Base-by-base conservation (phyloP, 2,797 vertebrate genomes). In the Chanos chanos region DNA sequence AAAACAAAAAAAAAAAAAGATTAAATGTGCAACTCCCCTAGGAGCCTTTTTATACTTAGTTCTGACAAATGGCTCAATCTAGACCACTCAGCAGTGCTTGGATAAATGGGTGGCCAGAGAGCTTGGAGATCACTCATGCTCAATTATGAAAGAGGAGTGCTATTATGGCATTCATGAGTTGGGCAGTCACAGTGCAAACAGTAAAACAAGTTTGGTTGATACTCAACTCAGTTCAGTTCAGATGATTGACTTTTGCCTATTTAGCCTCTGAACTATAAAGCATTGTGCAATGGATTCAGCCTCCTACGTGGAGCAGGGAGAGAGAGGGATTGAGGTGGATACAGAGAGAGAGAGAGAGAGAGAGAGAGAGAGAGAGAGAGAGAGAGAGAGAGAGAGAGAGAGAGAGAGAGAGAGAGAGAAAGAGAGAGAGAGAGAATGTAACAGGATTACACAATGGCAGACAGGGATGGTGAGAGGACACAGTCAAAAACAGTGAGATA, bases 81-180 rank as follows among this genome's bases (percentile, higher is more conserved):
- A 61, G 13, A 27, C 54, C 57, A 76, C 81, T 77, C 64, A 68
- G 59, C 75, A 81, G 77, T 40, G 64, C 64, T 47, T 71, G 55
- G 66, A 73, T 72, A 68, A 68, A 70, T 76, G 78, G 66, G 59
- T 74, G 76, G 72, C 40, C 43, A 34, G 72, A 70, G 56, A 61
- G 60, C 78, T 79, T 77, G 76, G 73, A 60, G 74, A 77, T 82
- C 64, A 50, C 70, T 84, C 83, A 70, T n/a, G 19, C 70, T 80
- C 71, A 81, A 74, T 82, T 78, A 77, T 75, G 31, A 9, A 58
- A 70, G 71, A 66, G 72, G 77, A 73, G 47, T 15, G 50, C 66
- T 73, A 54, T 76, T 70, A 73, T 79, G 41, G 60, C 73, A 73
- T 82, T 82, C 22, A 74, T 34, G 57, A 39, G 22, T 7, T 12